Evolutionary conservation across 2,113 vertebrate genomes (phyloP), one percentile per base, ranked within the genome.

Genomic region (Desmodus rotundus): DNA sequence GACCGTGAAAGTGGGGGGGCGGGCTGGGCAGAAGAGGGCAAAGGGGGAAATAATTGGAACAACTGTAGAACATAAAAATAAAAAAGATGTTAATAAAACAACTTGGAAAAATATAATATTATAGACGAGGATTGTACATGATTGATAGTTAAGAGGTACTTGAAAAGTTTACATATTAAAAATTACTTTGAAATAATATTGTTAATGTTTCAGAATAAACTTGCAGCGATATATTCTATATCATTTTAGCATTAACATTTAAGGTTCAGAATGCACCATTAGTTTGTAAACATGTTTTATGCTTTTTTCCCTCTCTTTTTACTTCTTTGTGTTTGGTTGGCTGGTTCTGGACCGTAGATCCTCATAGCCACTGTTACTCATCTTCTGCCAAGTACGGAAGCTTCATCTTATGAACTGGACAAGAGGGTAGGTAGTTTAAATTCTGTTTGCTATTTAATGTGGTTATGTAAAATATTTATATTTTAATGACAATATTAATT

Each of bases 281-380:
- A 87, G 58, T 85, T 74, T 93, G 31, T 61, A 61, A 73, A 80
- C 14, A 38, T 78, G 93, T 93, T 97, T 98, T 96, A 50, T 97
- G 9, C 16, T 95, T 89, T 91, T 16, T 95, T 16, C 31, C n/a
- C 65, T 52, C 9, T 20, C 95, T 65, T 95, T 95, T 80, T 50
- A 33, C 52, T 13, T 47, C 11, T 47, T 31, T 56, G 20, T 56
- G 54, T 73, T 72, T 72, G 36, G 24, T 58, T 58, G 58, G 45
- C 45, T 74, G 41, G 24, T 61, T 61, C 96, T 92, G 97, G 20
- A 96, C 28, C 92, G 9, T 97, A 99, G 99, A 99, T 99, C 93
- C 98, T 99, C 87, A 99, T 99, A 89, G 99, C 99, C 93, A 99
- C 99, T 95, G 99, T 99, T 97, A 99, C 99, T n/a, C 98, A 99